These are phyloP conservation scores for Chlorops oryzae DNA, from an alignment of 1,140 invertebrate genomes.

Conservation along the genomic window DNA sequence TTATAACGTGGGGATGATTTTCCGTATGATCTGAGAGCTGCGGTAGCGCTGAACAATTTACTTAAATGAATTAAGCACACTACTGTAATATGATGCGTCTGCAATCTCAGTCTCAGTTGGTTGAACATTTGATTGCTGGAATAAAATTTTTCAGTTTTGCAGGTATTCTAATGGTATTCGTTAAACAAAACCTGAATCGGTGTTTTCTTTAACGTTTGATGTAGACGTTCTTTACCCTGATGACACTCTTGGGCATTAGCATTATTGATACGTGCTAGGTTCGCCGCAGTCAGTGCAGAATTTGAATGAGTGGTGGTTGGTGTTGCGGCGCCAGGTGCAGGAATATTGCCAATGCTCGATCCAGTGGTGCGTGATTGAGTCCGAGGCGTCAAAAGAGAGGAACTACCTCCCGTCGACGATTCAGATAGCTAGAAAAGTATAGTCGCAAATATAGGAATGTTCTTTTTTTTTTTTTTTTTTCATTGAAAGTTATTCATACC, in stretches of 20 bases:
- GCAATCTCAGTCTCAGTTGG: slow-evolving; percentile 40
- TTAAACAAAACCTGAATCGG: too few species aligned
- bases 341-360: slow-evolving; percentile 33
- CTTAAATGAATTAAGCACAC: slow-evolving; percentile 39
- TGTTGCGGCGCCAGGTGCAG: slow-evolving; percentile 31
- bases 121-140: slow-evolving; percentile 19
- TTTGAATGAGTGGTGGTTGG: slow-evolving; percentile 22
- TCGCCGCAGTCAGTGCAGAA: slow-evolving; percentile 38
- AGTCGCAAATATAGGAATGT: too few species aligned
- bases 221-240: slow-evolving; percentile 39
- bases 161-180: too few species aligned
- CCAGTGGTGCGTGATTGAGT: slow-evolving; percentile 15
- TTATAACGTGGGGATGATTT: too few species aligned
- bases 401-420: slow-evolving; percentile 21
- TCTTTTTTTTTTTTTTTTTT: too few species aligned
- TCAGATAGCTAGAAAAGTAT: slow-evolving; percentile 39
- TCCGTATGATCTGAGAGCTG: too few species aligned
- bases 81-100: slow-evolving; percentile 44
- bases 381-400: slow-evolving; percentile 14
- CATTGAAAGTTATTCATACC: too few species aligned
- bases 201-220: slow-evolving; percentile 38
- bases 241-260: slow-evolving; percentile 44
- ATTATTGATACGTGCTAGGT: slow-evolving; percentile 39
- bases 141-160: too few species aligned
- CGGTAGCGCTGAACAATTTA: too few species aligned